A percentile compares a stretch with the other conserved stretches of the same genome.
Evolutionary conservation across 2,888 invertebrate genomes (phyloP).

Genomic region (Sphinx pinastri): DNA sequence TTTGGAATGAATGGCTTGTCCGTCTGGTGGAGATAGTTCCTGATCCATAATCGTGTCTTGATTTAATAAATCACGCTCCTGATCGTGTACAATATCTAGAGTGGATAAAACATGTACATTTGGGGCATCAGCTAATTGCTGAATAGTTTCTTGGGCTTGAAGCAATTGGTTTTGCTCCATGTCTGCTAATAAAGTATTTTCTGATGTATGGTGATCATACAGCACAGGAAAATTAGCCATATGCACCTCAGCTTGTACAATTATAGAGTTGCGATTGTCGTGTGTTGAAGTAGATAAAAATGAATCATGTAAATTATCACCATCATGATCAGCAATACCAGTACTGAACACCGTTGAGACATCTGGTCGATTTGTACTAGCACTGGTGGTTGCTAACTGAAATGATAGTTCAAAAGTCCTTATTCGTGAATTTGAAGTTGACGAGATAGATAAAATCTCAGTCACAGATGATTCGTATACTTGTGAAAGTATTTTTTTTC

Average conservation of each 20-base stretch:
- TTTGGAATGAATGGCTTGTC: conserved; percentile 25
- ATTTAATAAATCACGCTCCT: conserved; percentile 25
- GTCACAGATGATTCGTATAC: too few relatives aligned
- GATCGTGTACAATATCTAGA: conserved; percentile 13
- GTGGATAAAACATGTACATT: not conserved
- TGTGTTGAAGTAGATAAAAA: conserved; percentile 28
- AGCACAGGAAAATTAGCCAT: conserved; percentile 26
- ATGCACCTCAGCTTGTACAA: conserved; percentile 26
- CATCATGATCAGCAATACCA: conserved; percentile 32
- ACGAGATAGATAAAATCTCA: too few relatives aligned
- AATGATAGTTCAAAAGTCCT: too few relatives aligned
- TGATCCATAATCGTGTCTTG: conserved; percentile 12
- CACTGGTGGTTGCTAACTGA: too few relatives aligned
- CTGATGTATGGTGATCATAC: conserved; percentile 25
- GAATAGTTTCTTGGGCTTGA: not conserved
- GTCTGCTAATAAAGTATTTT: not conserved
- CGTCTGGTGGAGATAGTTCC: conserved; percentile 21
- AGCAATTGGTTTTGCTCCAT: not conserved
- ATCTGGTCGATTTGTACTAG: conserved; percentile 33
- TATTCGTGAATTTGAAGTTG: too few relatives aligned
- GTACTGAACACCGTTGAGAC: conserved; percentile 34
- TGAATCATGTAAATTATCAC: conserved; percentile 32
- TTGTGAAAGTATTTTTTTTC: too few relatives aligned
- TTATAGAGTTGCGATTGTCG: conserved; percentile 26
- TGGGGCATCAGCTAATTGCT: not conserved